phyloP scores from a whole-genome alignment of 2,113 vertebrate species.

The Arvicanthis niloticus region DNA sequence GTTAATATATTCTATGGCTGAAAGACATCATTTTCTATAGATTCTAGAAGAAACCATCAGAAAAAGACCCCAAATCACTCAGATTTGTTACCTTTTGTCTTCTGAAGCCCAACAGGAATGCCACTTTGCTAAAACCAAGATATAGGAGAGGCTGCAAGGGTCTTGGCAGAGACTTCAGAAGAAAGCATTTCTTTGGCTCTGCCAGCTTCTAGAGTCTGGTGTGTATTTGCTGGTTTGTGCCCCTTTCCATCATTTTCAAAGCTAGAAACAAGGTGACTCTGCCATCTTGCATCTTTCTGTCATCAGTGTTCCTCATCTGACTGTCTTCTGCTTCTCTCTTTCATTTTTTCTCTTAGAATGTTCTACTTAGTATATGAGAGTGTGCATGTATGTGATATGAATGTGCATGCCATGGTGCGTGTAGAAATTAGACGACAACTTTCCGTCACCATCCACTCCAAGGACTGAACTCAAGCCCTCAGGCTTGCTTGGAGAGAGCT shows the following conservation, averaged over 20 bases:
- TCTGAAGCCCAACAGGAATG: neutral
- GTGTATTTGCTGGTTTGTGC: neutral
- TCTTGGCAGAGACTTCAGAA: neutral
- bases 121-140: neutral
- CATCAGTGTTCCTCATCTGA: neutral
- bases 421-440: neutral
- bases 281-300: neutral
- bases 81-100: neutral
- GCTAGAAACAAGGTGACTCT: neutral
- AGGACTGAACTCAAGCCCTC: neutral
- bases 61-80: neutral
- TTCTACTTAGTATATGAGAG: neutral
- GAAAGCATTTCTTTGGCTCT: neutral
- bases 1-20: neutral
- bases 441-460: too few species aligned
- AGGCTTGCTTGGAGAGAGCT: neutral
- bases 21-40: constrained; percentile 27
- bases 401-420: neutral
- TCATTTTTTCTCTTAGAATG: neutral
- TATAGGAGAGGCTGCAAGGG: neutral
- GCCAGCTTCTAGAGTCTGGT: neutral
- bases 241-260: neutral
- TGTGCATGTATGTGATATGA: neutral
- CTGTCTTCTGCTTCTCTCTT: neutral
- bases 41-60: neutral